Conservation (phyloP, 2,797 vertebrate genomes). For the Acipenser ruthenus region DNA sequence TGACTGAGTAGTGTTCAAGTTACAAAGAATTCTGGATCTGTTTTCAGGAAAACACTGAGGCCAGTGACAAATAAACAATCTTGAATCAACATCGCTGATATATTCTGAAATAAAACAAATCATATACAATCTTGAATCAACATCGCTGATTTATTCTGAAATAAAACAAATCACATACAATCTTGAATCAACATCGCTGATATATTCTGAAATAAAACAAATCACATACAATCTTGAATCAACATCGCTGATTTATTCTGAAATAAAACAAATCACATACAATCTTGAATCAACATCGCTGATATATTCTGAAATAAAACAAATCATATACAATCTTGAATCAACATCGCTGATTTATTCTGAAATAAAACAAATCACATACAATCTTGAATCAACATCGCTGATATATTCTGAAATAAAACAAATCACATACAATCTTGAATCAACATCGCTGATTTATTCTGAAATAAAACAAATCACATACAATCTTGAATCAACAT, state of each 20-base stretch:
- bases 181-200: neutral
- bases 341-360: too few relatives aligned
- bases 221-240: neutral
- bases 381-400: neutral
- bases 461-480: too few relatives aligned
- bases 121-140: too few relatives aligned
- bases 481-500: neutral
- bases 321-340: neutral
- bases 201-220: too few relatives aligned
- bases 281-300: neutral
- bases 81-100: too few relatives aligned
- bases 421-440: neutral
- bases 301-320: too few relatives aligned
- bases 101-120: too few relatives aligned
- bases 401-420: too few relatives aligned
- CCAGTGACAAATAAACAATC: neutral
- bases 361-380: too few relatives aligned
- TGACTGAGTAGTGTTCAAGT: neutral
- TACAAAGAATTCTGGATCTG: neutral
- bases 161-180: neutral
- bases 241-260: too few relatives aligned
- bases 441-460: too few relatives aligned
- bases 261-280: neutral
- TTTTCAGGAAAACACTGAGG: neutral
- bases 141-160: too few relatives aligned